Conservation (phyloP, 2,113 vertebrate genomes). For the Rhinolophus sinicus region DNA sequence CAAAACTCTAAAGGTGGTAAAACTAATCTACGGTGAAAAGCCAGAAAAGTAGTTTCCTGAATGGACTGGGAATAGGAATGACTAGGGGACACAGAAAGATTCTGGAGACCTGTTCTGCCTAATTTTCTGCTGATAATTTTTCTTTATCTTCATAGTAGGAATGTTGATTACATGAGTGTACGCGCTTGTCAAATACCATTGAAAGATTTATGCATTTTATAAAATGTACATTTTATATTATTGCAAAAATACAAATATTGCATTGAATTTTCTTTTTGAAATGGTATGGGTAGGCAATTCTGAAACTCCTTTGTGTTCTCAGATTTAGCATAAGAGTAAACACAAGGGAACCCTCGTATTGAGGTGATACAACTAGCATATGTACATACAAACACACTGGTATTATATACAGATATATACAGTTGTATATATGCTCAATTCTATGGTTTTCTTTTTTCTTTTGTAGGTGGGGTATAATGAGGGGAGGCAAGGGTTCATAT, state of each 20-base stretch:
- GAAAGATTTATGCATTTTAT: neutral
- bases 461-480: neutral
- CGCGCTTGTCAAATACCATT: neutral
- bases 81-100: neutral
- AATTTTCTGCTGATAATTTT: neutral
- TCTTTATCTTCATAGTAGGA: neutral
- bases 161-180: too few species aligned
- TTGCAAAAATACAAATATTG: neutral
- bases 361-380: neutral
- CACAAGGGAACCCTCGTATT: neutral
- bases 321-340: neutral
- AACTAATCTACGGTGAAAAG: neutral
- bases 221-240: neutral
- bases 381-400: neutral
- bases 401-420: neutral
- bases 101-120: neutral
- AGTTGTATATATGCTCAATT: neutral
- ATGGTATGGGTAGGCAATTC: too few species aligned
- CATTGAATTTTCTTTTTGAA: neutral
- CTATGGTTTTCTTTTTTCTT: neutral
- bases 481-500: neutral
- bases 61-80: neutral
- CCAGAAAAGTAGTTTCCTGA: neutral
- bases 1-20: neutral
- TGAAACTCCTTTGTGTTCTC: neutral